These are phyloP conservation scores for Eucriotettix oculatus DNA, from an alignment of 2,888 invertebrate species.

Conservation along the genomic window DNA sequence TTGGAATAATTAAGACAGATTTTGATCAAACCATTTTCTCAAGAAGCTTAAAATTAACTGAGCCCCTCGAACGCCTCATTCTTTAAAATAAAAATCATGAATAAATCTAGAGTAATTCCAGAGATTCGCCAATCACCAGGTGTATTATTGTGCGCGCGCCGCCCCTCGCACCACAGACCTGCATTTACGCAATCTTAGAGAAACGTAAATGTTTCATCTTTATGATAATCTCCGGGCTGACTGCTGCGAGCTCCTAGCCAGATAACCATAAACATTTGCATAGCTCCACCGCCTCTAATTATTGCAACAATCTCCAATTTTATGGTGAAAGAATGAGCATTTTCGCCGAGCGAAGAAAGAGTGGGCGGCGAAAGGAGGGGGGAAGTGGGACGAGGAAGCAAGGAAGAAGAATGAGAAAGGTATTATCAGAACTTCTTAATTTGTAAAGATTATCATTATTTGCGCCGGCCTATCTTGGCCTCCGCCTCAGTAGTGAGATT, in stretches of 20 bases:
- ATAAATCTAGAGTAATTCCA: too few relatives aligned
- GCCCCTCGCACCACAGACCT: too few relatives aligned
- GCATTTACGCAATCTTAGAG: too few relatives aligned
- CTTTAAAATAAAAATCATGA: too few relatives aligned
- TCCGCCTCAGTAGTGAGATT: constrained; percentile 16
- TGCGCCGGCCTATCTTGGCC: constrained; percentile 24
- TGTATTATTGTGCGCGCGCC: too few relatives aligned
- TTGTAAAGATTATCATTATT: constrained; percentile 29
- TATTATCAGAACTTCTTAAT: constrained; percentile 25
- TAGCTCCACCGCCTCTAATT: constrained; percentile 5
- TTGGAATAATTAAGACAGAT: too few relatives aligned
- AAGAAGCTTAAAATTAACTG: too few relatives aligned
- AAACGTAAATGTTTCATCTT: background rate
- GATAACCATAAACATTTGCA: constrained; percentile 7
- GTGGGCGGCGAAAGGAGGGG: background rate
- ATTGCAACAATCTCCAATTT: constrained; percentile 9
- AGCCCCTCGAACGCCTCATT: too few relatives aligned
- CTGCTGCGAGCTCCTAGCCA: background rate
- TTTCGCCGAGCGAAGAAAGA: background rate
- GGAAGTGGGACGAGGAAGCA: background rate
- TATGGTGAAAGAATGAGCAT: constrained; percentile 5
- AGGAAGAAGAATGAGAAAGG: background rate
- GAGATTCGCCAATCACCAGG: too few relatives aligned
- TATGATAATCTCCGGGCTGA: background rate
- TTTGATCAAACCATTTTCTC: too few relatives aligned